Evolutionary conservation across 2,797 vertebrate species (phyloP).

Genomic region (Podarcis siculus): DNA sequence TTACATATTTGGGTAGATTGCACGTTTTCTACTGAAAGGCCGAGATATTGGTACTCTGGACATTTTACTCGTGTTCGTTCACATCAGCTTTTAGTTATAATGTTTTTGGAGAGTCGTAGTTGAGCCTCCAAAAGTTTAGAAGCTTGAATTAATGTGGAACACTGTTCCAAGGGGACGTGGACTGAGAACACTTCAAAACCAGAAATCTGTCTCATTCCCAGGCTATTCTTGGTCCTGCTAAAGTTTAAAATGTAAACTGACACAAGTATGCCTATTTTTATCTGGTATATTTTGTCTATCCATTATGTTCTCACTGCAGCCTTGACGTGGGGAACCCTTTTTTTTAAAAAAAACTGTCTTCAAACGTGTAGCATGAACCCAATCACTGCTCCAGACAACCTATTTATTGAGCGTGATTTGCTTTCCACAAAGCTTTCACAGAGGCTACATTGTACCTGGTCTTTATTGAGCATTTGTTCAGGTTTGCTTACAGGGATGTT

Average conservation of each 20-base stretch:
- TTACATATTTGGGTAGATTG: too few relatives aligned
- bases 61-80: neutral
- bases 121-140: neutral
- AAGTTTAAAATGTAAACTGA: neutral
- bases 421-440: too few relatives aligned
- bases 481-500: too few relatives aligned
- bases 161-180: neutral
- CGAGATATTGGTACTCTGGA: neutral
- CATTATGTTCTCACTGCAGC: neutral
- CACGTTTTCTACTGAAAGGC: neutral
- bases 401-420: too few relatives aligned
- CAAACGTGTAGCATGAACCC: neutral
- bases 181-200: neutral
- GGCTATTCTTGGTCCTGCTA: neutral
- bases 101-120: neutral
- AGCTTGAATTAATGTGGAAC: neutral
- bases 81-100: neutral
- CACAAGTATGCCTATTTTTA: neutral
- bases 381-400: too few relatives aligned
- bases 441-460: too few relatives aligned
- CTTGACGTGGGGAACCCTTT: neutral
- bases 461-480: too few relatives aligned
- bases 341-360: neutral
- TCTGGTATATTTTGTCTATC: neutral
- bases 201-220: neutral